Percentiles rank a stretch among this genome's conserved stretches.
phyloP scores from a whole-genome alignment of 1,140 invertebrate species.

The Megalopta genalis region DNA sequence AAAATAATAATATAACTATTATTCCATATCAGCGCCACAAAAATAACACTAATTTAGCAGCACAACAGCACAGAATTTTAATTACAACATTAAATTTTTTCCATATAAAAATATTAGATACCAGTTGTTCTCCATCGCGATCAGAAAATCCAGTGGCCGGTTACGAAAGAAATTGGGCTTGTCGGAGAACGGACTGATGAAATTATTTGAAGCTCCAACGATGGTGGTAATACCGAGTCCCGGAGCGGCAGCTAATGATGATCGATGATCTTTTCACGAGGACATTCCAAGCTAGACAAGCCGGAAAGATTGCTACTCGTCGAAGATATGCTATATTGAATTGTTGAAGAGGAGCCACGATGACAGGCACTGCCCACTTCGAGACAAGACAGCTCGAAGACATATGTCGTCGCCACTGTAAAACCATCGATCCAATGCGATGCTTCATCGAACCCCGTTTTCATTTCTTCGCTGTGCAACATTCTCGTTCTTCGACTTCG shows the following conservation, averaged over 20 bases:
- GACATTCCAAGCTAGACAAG: conserved; percentile 38
- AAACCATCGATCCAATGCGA: conserved; percentile 21
- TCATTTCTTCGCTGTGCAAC: too few species aligned
- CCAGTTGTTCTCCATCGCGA: too few species aligned
- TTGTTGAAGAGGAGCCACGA: conserved; percentile 38
- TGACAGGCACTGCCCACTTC: conserved; percentile 31
- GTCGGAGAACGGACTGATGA: background rate
- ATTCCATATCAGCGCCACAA: too few species aligned
- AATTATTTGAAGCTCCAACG: conserved; percentile 14
- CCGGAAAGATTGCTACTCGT: conserved; percentile 1
- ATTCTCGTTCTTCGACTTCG: too few species aligned
- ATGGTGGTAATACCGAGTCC: background rate
- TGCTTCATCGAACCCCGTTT: background rate
- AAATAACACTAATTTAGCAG: too few species aligned
- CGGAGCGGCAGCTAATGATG: conserved; percentile 64
- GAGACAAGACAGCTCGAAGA: conserved; percentile 20
- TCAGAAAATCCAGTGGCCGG: background rate
- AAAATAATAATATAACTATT: too few species aligned
- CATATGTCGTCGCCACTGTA: conserved; percentile 34
- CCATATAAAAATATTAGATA: too few species aligned
- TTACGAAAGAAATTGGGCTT: background rate
- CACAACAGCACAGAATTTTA: too few species aligned
- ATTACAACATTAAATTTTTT: too few species aligned
- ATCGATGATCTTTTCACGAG: conserved; percentile 66
- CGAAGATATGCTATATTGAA: conserved; percentile 49